phyloP scores from a whole-genome alignment of 2,888 invertebrate genomes.

The Dynastes hyllus region DNA sequence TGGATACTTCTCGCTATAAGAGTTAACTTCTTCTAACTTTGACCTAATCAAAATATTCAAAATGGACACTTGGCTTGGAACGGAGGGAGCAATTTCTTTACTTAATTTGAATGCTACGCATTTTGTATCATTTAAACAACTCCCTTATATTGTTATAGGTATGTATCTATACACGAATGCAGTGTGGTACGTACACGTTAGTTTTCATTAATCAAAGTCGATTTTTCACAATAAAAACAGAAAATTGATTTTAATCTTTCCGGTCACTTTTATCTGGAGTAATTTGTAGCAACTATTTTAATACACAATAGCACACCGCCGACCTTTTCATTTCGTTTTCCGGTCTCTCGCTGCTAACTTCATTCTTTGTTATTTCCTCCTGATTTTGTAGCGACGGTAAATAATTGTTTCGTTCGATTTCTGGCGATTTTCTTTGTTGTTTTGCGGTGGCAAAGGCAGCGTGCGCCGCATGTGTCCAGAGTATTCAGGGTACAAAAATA shows the following conservation, averaged over 20 bases:
- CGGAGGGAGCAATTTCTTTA: too few relatives aligned
- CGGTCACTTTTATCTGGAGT: not conserved
- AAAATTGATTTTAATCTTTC: constrained; percentile 8
- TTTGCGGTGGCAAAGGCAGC: constrained; percentile 11
- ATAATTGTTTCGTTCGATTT: constrained; percentile 45
- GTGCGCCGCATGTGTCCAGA: constrained; percentile 31
- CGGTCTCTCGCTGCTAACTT: constrained; percentile 14
- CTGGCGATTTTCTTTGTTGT: constrained; percentile 16
- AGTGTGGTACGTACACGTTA: not conserved
- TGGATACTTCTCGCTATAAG: too few relatives aligned
- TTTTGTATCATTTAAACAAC: too few relatives aligned
- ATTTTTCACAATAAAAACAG: not conserved
- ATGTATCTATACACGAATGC: too few relatives aligned
- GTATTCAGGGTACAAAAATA: constrained; percentile 33
- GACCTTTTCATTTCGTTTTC: constrained; percentile 25
- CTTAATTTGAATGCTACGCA: too few relatives aligned
- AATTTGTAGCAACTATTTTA: constrained; percentile 15
- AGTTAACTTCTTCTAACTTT: too few relatives aligned
- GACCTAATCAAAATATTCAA: too few relatives aligned
- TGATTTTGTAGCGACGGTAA: constrained; percentile 30
- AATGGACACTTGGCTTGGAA: too few relatives aligned
- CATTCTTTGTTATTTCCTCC: constrained; percentile 11
- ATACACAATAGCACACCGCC: constrained; percentile 23
- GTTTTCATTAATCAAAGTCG: not conserved
- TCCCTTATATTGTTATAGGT: too few relatives aligned